Base-by-base conservation (phyloP, 1,140 invertebrate species). In the Reticulitermes speratus region DNA sequence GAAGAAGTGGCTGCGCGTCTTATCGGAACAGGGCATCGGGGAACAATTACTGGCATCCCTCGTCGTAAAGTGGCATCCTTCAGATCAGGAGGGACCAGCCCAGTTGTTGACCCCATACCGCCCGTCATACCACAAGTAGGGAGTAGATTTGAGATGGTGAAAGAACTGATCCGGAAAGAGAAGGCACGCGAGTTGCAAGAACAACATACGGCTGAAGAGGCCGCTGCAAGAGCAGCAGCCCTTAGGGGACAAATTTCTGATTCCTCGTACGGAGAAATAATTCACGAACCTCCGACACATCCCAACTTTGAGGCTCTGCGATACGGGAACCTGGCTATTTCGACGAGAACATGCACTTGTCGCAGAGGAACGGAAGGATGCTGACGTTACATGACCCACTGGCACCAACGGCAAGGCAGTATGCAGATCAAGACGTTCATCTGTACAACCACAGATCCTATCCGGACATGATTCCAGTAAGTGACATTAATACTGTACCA, bases 101-200 rank as follows among this genome's bases (percentile, higher is more conserved):
- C 65, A 69, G 30, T 32, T n/a, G 85, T 52, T 44, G 85, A 59
- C 11, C 44, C 59, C 44, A 38, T 82, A 9, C 86, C 82, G 52
- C 84, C 65, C 48, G 89, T 90, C 44, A 89, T 91, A 84, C 91
- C 93, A n/a, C 93, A 94, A 86, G 90, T 92, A 30, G 94, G 94
- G 19, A 75, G n/a, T 25, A 94, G 93, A 86, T 95, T 95, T 89
- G 93, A 95, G 87, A 93, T 90, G 83, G 89, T 94, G 0, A 94
- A 94, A 88, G 93, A 94, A 85, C 89, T 95, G 11, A 93, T 95
- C 83, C 91, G 92, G 87, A 92, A 90, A 11, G 94, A 96, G 89
- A 90, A 94, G n/a, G 94, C 94, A n/a, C 91, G 93, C 81, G 95
- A 95, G 88, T 88, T 95, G 69, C 91, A 94, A 86, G 92, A 95